Conservation (phyloP, 2,888 invertebrate genomes). For the Mechanitis mazaeus region DNA sequence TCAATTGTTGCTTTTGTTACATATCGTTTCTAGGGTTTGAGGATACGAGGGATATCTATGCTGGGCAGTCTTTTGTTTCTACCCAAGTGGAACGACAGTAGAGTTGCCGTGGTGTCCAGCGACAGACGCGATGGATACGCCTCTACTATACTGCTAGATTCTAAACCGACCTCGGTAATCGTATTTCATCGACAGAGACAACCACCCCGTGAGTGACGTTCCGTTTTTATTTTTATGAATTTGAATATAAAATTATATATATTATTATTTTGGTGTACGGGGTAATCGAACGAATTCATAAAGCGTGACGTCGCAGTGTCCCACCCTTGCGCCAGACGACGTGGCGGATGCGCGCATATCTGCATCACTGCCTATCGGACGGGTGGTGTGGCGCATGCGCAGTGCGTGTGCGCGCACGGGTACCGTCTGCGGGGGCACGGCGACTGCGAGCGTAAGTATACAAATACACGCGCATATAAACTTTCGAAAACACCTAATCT, state of each 20-base stretch:
- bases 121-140: slow-evolving; percentile 23
- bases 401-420: slow-evolving; percentile 85
- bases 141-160: slow-evolving; percentile 28
- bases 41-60: slow-evolving; percentile 82
- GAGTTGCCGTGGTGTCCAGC: slow-evolving; percentile 73
- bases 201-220: slow-evolving; percentile 70
- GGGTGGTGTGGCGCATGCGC: slow-evolving; percentile 65
- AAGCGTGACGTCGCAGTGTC: slow-evolving; percentile 44
- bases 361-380: slow-evolving; percentile 80
- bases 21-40: slow-evolving; percentile 69
- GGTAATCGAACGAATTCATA: neutral
- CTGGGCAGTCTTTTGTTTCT: slow-evolving; percentile 86
- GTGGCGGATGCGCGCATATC: slow-evolving; percentile 85
- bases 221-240: neutral
- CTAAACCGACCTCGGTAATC: slow-evolving; percentile 79
- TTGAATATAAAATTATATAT: too few species aligned
- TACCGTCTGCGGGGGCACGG: slow-evolving; percentile 76
- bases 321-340: slow-evolving; percentile 81
- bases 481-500: too few species aligned
- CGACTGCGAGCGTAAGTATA: slow-evolving; percentile 78
- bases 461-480: neutral
- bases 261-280: too few species aligned
- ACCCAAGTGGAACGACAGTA: slow-evolving; percentile 82
- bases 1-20: neutral
- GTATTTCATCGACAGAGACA: slow-evolving; percentile 87